phyloP scores from a whole-genome alignment of 1,140 invertebrate genomes.

The Aphaenogaster rudis region DNA sequence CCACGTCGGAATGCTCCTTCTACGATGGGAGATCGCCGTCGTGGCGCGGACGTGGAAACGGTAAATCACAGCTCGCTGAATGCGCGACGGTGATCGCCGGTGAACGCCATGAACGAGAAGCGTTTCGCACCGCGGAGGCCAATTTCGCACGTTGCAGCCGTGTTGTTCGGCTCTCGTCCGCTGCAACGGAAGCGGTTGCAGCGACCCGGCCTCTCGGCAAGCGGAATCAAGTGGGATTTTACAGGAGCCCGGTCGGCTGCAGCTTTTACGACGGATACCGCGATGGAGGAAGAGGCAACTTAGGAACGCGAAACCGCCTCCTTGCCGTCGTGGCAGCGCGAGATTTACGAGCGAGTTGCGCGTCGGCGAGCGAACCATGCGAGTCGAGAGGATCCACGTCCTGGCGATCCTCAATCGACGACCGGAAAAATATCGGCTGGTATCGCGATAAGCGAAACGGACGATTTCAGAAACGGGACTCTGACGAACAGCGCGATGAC shows the following conservation, averaged over 20 bases:
- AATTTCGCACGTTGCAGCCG: slow-evolving; percentile 66
- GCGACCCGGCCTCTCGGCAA: slow-evolving; percentile 34
- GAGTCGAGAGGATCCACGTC: slow-evolving; percentile 62
- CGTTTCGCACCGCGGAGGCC: slow-evolving; percentile 69
- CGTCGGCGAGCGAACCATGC: slow-evolving; percentile 71
- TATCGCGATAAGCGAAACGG: not conserved
- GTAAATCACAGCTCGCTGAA: slow-evolving; percentile 68
- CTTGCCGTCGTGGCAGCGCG: slow-evolving; percentile 34
- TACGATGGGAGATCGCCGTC: slow-evolving; percentile 33
- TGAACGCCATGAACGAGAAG: slow-evolving; percentile 14
- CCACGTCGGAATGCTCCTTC: slow-evolving; percentile 33
- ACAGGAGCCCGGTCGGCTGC: slow-evolving; percentile 66
- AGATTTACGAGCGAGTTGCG: slow-evolving; percentile 82
- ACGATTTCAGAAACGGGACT: not conserved
- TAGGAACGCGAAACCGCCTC: slow-evolving; percentile 71
- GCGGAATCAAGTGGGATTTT: slow-evolving; percentile 73
- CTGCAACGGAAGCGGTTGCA: slow-evolving; percentile 64
- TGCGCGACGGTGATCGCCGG: slow-evolving; percentile 4
- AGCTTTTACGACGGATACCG: slow-evolving; percentile 67
- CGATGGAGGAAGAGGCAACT: slow-evolving; percentile 65
- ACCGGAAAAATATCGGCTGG: not conserved
- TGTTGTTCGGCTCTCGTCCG: slow-evolving; percentile 6
- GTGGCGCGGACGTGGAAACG: slow-evolving; percentile 69
- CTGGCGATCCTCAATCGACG: slow-evolving; percentile 13
- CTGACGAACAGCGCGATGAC: not conserved